These are phyloP conservation scores for Glareola pratincola DNA, from an alignment of 2,113 vertebrate genomes.

Conservation along the genomic window DNA sequence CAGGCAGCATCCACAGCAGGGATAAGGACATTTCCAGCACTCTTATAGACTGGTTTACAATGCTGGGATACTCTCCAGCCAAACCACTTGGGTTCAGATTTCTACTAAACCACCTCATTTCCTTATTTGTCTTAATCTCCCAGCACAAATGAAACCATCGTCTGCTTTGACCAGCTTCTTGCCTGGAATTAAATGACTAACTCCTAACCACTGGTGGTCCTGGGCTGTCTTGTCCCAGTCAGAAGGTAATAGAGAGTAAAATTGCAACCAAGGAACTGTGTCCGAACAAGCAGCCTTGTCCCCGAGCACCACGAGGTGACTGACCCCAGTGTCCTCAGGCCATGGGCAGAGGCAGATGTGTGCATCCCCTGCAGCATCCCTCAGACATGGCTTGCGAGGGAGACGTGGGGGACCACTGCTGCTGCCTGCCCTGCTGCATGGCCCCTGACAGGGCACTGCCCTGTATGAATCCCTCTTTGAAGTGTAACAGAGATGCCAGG, in stretches of 20 bases:
- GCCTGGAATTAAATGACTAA: not conserved
- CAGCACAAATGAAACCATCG: not conserved
- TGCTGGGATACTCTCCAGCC: conserved; percentile 5
- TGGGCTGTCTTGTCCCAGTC: not conserved
- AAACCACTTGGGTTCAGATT: conserved; percentile 7
- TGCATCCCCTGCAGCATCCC: not conserved
- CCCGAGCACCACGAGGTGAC: accelerated
- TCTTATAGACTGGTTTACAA: not conserved
- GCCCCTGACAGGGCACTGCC: not conserved
- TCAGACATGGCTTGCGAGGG: not conserved
- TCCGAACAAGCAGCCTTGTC: not conserved
- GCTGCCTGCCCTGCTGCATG: not conserved
- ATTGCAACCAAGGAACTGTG: not conserved
- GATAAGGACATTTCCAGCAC: not conserved
- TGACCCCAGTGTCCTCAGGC: not conserved
- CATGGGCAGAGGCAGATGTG: not conserved
- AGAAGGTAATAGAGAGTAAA: not conserved
- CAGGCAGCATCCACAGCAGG: not conserved
- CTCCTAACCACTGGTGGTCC: not conserved
- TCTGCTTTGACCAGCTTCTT: not conserved
- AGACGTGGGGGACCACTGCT: accelerated
- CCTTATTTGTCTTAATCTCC: conserved; percentile 5
- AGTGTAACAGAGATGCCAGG: not conserved
- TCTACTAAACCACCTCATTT: conserved; percentile 4
- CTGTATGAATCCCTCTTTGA: not conserved